Evolutionary conservation across 2,113 vertebrate species (phyloP).

Genomic region (Ceratotherium simum): DNA sequence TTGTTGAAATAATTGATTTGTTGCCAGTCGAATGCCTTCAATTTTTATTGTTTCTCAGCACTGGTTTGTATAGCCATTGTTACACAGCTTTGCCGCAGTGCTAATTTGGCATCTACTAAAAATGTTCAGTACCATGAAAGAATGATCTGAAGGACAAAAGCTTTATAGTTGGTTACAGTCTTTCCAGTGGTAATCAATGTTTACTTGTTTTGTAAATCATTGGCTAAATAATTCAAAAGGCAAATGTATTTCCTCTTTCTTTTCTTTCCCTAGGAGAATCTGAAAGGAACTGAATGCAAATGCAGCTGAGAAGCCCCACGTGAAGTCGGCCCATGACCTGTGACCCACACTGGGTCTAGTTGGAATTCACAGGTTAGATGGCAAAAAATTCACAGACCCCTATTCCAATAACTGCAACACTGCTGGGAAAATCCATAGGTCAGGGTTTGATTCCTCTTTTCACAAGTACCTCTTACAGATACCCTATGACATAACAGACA

Average conservation of each 20-base stretch:
- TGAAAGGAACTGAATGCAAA: background rate
- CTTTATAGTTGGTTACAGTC: background rate
- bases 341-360: background rate
- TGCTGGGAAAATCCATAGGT: background rate
- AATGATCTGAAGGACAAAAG: background rate
- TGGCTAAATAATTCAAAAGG: background rate
- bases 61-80: background rate
- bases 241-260: background rate
- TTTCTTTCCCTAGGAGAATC: background rate
- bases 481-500: background rate
- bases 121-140: background rate
- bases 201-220: background rate
- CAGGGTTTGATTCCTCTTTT: background rate
- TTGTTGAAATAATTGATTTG: constrained; percentile 70
- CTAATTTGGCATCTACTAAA: background rate
- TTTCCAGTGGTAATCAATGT: background rate
- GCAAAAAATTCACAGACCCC: background rate
- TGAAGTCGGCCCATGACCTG: no score
- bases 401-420: background rate
- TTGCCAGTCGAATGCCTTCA: constrained; percentile 50
- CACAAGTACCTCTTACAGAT: background rate
- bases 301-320: background rate
- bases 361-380: background rate
- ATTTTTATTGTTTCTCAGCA: constrained; percentile 38
- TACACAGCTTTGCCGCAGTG: background rate